Evolutionary conservation across 1,140 invertebrate genomes (phyloP), one percentile per base, ranked within the genome.

Genomic region (Drosophila ohnishii): DNA sequence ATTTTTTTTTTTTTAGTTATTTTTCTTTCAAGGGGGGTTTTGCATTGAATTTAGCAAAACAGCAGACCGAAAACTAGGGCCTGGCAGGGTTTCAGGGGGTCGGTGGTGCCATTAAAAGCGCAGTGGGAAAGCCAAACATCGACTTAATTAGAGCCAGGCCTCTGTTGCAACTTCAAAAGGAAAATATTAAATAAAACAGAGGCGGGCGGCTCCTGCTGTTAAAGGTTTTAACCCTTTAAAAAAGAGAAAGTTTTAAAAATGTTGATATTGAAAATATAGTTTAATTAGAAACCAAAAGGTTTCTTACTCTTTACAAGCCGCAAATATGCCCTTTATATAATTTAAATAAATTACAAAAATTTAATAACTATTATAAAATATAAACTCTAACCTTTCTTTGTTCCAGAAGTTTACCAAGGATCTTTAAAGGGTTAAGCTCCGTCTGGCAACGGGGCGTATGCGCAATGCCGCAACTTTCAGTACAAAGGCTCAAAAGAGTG

Each of bases 101-200:
- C 19, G 19, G 51, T 10, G 14, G 37, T 55, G 22, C 69, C 53
- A 50, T 59, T 37, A 75, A 75, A 57, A 74, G 56, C 57, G 51
- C 69, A 74, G 69, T 35, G 35, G 58, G 50, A 73, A 55, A 59
- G 62, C 47, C 61, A 64, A 75, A 66, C 72, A 75, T 67, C 39
- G 55, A 76, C 72, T 60, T 55, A 76, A 75, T 75, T 75, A 74
- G 70, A 48, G 16, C n/a, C 34, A 14, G 35, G 35, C 45, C 28
- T 61, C n/a, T 39, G 28, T 37, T 61, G 67, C 70, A 73, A 55
- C 62, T 76, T 75, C 73, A 75, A 75, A 75, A 75, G 73, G 34
- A 48, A 75, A 75, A 75, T 66, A 59, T 53, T 58, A 42, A 57
- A 42, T 74, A 65, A 75, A 74, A 53, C 25, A 28, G 47, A 58